Evolutionary conservation across 2,797 vertebrate genomes (phyloP).

Genomic region (Acanthurus leucopareius): DNA sequence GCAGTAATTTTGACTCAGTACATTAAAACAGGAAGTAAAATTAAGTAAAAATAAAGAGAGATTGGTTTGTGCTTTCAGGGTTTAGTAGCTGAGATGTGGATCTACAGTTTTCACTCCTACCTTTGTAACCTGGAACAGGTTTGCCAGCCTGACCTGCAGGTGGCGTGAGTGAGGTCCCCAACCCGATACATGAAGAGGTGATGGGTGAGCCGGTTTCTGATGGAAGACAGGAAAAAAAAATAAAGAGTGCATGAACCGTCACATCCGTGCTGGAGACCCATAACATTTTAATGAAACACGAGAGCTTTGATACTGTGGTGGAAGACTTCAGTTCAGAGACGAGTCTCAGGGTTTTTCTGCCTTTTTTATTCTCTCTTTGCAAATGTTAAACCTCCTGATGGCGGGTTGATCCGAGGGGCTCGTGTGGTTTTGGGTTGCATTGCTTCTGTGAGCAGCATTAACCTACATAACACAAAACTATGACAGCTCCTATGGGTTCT

Average conservation of each 20-base stretch:
- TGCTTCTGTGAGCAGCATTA: constrained; percentile 49
- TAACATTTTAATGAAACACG: not conserved
- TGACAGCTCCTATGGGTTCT: constrained; percentile 72
- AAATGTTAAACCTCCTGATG: not conserved
- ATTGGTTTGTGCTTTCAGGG: not conserved
- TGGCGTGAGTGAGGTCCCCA: constrained; percentile 91
- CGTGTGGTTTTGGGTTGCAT: not conserved
- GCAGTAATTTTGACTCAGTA: not conserved
- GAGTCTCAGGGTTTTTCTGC: not conserved
- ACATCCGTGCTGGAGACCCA: not conserved
- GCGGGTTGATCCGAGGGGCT: not conserved
- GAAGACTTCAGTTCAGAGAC: not conserved
- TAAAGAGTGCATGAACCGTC: constrained; percentile 16
- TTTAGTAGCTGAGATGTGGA: not conserved
- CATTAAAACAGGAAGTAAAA: not conserved
- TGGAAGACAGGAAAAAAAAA: constrained; percentile 6
- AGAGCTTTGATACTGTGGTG: not conserved
- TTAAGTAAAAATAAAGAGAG: not conserved
- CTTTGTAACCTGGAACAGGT: constrained; percentile 95
- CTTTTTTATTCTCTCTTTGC: constrained; percentile 1
- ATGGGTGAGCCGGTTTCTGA: constrained; percentile 97
- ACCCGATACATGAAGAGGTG: constrained; percentile 91
- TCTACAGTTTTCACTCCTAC: constrained; percentile 70
- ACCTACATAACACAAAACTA: constrained; percentile 70
- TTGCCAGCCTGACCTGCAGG: constrained; percentile 95